Base-by-base conservation (phyloP, 2,113 vertebrate genomes). In the Tauraco erythrolophus region DNA sequence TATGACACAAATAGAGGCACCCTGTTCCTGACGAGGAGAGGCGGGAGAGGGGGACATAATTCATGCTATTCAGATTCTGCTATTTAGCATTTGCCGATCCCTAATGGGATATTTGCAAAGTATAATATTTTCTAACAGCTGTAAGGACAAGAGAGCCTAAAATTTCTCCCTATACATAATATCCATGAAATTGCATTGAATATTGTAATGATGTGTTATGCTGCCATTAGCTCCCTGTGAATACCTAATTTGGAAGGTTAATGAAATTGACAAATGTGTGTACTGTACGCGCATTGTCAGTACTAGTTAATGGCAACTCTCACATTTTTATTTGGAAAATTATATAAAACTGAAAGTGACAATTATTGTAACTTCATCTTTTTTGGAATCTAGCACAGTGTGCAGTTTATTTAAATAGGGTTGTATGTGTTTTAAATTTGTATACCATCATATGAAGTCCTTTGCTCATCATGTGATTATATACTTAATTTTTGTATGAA, bases 181-280 rank as follows among this genome's bases (percentile, higher is more conserved):
- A 96, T 95, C 96, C 95, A 75, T 94, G 95, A 97, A 97, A 98
- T 98, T 97, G 85, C 96, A 92, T 80, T 97, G 98, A 98, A 94
- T 95, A 94, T 97, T 96, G 93, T 94, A 98, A 97, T 97, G 95
- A 96, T 96, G 96, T 96, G 96, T 97, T 96, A 88, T 95, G 92
- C 96, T 97, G 95, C 89, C 92, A 95, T 98, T 97, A 98, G 91
- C 95, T 97, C 90, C 77, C 95, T 85, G 77, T 88, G 97, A 97
- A 97, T 94, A 97, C 96, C 94, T 97, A 93, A 98, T 98, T 98
- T 97, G 97, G 95, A 97, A 98, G 97, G 97, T 98, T 98, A 98
- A 97, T 97, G 95, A 96, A 97, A 97, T 97, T 97, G 97, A 97
- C 95, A 97, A 97, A 97, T 96, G 96, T 82, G 88, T 76, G 89